Evolutionary conservation across 2,888 invertebrate genomes (phyloP), one percentile per base, ranked within the genome.

Genomic region (Drosophila cognata): DNA sequence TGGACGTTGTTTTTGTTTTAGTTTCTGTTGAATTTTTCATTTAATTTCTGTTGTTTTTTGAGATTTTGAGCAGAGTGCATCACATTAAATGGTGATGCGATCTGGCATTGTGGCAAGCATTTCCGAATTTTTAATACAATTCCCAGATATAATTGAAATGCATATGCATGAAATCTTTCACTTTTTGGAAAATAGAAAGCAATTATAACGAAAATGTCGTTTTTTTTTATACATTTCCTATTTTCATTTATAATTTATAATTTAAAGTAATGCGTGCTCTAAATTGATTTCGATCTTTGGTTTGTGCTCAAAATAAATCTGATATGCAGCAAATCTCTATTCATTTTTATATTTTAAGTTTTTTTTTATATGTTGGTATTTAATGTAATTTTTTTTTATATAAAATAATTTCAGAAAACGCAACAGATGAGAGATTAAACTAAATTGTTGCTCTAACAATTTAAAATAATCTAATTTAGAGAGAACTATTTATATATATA

Each of bases 21-120:
- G 51, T 25, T 59, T 41, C 77, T 72, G 43, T 69, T 74, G 70
- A 64, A 71, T 77, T 70, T 77, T 69, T 76, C 61, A 82, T 71
- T 38, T 35, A 2, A 46, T 50, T 71, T 28, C 33, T 63, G 25
- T 56, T 79, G 36, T 21, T 62, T 55, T 62, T 29, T 25, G 41
- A 57, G 21, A 28, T 61, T 21, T 60, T 51, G 25, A 63, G 65
- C 25, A 52, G 41, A 28, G 65, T 66, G 79, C 65, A 81, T 82
- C 72, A 46, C 16, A 74, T 74, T 64, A 67, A 81, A 36, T 53
- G 43, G 25, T 69, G 76, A 79, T 81, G 84, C 53, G 68, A 46
- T 66, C 70, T 68, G 70, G 46, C 52, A 65, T 50, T 66, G 33
- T 4, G 10, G 21, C 33, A 25, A 59, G n/a, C 65, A 60, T 63